Evolutionary conservation across 2,797 vertebrate genomes (phyloP).

Genomic region (Cottoperca gobio): DNA sequence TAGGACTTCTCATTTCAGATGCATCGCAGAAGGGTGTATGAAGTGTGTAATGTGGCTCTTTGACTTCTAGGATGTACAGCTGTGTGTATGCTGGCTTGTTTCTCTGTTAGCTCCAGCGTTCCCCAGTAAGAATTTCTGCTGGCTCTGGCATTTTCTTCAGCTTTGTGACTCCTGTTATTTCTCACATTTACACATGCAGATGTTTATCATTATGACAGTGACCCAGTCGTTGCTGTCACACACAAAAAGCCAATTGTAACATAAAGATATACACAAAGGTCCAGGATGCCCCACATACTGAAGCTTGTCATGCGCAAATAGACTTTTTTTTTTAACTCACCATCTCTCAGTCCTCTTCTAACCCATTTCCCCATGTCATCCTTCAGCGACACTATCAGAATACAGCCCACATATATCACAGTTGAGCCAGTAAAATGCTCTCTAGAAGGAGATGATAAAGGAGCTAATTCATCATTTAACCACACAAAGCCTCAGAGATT

Average conservation of each 20-base stretch:
- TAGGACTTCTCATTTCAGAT: constrained; percentile 80
- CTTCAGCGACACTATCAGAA: constrained; percentile 71
- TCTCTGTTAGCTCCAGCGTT: constrained; percentile 8
- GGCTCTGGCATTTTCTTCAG: constrained; percentile 35
- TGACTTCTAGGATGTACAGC: constrained; percentile 75
- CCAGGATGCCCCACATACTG: constrained; percentile 52
- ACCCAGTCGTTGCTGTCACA: constrained; percentile 64
- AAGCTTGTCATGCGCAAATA: constrained; percentile 62
- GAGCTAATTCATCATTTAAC: constrained; percentile 77
- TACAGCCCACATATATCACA: constrained; percentile 67
- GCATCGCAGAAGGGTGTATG: constrained; percentile 67
- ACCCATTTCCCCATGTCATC: constrained; percentile 80
- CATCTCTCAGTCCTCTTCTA: constrained; percentile 62
- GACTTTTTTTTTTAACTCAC: constrained; percentile 67
- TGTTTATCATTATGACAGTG: constrained; percentile 61
- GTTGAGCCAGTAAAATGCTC: constrained; percentile 64
- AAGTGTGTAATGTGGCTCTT: constrained; percentile 58
- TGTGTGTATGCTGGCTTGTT: constrained; percentile 64
- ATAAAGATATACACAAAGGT: constrained; percentile 56
- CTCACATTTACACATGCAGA: constrained; percentile 1
- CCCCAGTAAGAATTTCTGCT: constrained; percentile 39
- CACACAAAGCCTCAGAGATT: constrained; percentile 62
- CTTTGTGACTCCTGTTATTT: constrained; percentile 37
- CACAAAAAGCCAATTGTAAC: constrained; percentile 68
- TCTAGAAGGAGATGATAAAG: constrained; percentile 72